Evolutionary conservation across 1,140 invertebrate genomes (phyloP), one percentile per base, ranked within the genome.

Genomic region (Branchinecta lindahli): DNA sequence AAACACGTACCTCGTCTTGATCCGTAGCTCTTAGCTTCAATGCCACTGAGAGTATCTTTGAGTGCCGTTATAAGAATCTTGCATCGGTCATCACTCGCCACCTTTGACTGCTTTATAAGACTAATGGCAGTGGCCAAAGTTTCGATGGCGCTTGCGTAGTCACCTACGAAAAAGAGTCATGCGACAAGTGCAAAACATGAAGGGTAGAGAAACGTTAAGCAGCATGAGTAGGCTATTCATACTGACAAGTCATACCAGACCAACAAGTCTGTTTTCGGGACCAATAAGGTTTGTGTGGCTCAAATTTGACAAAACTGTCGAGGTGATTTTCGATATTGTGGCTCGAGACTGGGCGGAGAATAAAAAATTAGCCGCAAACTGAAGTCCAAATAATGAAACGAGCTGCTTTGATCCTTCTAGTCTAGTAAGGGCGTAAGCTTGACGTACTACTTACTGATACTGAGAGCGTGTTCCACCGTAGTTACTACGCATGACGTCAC

Each of bases 101-200:
- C 92, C 82, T 98, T 97, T 20, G 95, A 98, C 81, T 98, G 94
- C 81, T 97, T 98, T 72, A 99, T 99, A 20, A 99, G 81, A 7
- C 94, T 97, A 74, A 99, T 98, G 3, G 96, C 96, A 1, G 96
- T 99, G 7, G 97, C 93, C 71, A 99, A 81, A 7, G 96, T 99
- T 81, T 99, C 96, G 75, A 99, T 97, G 66, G 96, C 96, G 80
- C 91, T 94, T 0, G 91, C 90, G 81, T 94, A 97, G 81, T 99
- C 96, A 12, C 93, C 93, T 85, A 74, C 12, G n/a, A n/a, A 75
- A 75, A 72, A 68, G 68, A 70, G 68, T 69, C 5, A 33, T 33
- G 5, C 5, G 33, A 33, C 20, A 45, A 12, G 44, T 45, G 8
- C 18, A 68, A 1, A 44, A 70, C 12, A 44, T n/a, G 8, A 46